Percentiles rank a stretch among this genome's conserved stretches.
These are phyloP conservation scores for Pelochelys cantorii DNA, from an alignment of 2,797 vertebrate genomes.

Conservation along the genomic window DNA sequence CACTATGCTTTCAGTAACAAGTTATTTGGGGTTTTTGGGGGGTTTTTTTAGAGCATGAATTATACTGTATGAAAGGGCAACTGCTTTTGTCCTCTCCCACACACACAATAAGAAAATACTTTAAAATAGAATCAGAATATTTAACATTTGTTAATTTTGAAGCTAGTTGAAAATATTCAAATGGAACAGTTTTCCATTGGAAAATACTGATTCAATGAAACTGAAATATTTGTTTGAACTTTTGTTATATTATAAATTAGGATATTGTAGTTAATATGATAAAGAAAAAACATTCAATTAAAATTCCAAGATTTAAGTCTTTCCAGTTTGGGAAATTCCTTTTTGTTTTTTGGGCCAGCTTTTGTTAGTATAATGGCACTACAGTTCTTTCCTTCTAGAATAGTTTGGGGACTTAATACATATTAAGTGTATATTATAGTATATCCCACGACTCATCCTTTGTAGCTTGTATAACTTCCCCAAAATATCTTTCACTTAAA, in stretches of 20 bases:
- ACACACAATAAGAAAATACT: not conserved
- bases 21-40: not conserved
- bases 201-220: not conserved
- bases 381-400: slow-evolving; percentile 18
- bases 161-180: not conserved
- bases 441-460: slow-evolving; percentile 4
- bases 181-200: not conserved
- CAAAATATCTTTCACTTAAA: not conserved
- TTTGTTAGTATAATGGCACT: slow-evolving; percentile 37
- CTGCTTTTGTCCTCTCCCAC: not conserved
- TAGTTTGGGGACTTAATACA: slow-evolving; percentile 9
- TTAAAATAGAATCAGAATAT: too few species aligned
- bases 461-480: slow-evolving; percentile 14
- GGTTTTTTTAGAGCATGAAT: not conserved
- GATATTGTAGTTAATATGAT: not conserved
- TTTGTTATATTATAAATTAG: not conserved
- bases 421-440: slow-evolving; percentile 27
- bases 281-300: not conserved
- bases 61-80: not conserved
- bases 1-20: not conserved
- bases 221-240: not conserved
- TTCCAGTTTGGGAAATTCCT: not conserved
- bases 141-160: too few species aligned
- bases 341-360: not conserved
- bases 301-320: not conserved